Conservation (phyloP, 2,888 invertebrate species). For the Drosophila yooni region DNA sequence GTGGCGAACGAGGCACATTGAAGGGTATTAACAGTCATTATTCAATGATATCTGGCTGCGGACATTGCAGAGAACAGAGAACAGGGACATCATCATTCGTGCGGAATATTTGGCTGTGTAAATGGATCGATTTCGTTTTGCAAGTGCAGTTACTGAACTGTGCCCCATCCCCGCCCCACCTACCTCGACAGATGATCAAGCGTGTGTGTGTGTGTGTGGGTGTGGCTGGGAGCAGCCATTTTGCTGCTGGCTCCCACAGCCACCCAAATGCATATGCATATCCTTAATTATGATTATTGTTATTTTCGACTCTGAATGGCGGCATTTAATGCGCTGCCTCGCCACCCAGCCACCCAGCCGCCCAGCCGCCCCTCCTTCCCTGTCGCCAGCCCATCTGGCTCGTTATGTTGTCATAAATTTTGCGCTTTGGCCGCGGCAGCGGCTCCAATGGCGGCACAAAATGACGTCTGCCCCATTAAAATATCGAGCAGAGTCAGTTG, state of each 20-base stretch:
- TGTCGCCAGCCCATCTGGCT: slow-evolving; percentile 44
- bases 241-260: slow-evolving; percentile 31
- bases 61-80: slow-evolving; percentile 70
- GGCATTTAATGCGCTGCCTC: slow-evolving; percentile 75
- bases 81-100: slow-evolving; percentile 79
- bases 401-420: slow-evolving; percentile 80
- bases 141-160: slow-evolving; percentile 15
- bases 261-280: slow-evolving; percentile 71
- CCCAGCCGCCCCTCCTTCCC: background rate
- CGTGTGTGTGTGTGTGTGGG: slow-evolving; percentile 15
- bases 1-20: slow-evolving; percentile 69
- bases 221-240: slow-evolving; percentile 39
- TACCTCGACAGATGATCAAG: slow-evolving; percentile 48
- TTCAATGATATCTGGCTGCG: slow-evolving; percentile 83
- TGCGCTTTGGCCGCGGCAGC: slow-evolving; percentile 67
- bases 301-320: slow-evolving; percentile 82
- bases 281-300: slow-evolving; percentile 84
- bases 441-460: slow-evolving; percentile 65
- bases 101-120: slow-evolving; percentile 63
- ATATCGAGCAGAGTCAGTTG: slow-evolving; percentile 66
- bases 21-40: slow-evolving; percentile 85
- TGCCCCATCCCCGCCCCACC: background rate
- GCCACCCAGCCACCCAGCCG: background rate
- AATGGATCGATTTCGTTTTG: slow-evolving; percentile 72
- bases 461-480: slow-evolving; percentile 80